Conservation (phyloP, 2,888 invertebrate genomes). For the Baccha elongata region DNA sequence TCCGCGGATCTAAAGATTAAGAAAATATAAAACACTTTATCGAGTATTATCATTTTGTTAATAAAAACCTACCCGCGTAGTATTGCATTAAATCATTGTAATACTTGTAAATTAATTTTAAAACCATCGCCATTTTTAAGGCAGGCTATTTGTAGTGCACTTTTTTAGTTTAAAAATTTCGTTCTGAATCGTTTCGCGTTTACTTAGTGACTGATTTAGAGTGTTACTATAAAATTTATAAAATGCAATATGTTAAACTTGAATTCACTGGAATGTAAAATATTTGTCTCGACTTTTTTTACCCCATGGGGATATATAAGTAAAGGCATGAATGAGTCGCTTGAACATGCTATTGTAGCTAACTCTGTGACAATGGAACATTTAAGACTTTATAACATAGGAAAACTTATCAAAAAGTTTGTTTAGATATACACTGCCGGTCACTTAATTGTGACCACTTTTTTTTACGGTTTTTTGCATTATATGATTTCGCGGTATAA, state of each 20-base stretch:
- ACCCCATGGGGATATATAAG: no score
- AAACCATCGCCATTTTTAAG: conserved; percentile 6
- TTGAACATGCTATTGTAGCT: no score
- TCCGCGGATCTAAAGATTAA: conserved; percentile 37
- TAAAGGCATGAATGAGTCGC: no score
- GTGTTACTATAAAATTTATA: neutral
- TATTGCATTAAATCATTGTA: conserved; percentile 8
- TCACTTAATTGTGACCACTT: no score
- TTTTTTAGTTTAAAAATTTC: neutral
- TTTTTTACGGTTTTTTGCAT: no score
- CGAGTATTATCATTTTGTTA: neutral
- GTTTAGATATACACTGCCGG: no score
- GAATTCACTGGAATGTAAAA: neutral
- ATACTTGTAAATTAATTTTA: conserved; percentile 13
- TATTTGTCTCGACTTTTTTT: no score
- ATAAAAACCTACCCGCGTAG: conserved; percentile 2
- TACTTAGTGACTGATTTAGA: conserved; percentile 7
- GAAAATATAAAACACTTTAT: neutral
- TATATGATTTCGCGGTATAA: no score
- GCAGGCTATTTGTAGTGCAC: neutral
- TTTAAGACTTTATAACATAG: no score
- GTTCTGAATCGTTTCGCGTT: conserved; percentile 2
- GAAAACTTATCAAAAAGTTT: no score
- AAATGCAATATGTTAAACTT: neutral
- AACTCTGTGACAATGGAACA: no score